Evolutionary conservation across 2,113 vertebrate species (phyloP), one percentile per base, ranked within the genome.

Genomic region (Gavia stellata): DNA sequence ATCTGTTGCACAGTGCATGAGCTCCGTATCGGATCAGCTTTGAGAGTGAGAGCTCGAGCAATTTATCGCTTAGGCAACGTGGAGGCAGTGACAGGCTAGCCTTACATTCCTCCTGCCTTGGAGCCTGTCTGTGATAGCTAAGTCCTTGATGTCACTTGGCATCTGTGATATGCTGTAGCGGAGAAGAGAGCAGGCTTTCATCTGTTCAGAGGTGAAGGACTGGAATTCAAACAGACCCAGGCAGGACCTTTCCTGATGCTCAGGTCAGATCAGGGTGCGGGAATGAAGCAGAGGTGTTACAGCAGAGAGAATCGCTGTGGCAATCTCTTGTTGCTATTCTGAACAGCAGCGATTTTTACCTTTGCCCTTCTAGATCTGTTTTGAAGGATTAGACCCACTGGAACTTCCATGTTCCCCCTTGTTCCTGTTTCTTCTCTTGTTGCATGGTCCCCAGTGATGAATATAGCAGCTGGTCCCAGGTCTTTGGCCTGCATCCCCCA

Each of bases 191-290:
- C n/a, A 1, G 4, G 14, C n/a, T 59, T 33, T 52, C 45, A 8
- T 58, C 45, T 71, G 50, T 7, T 72, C 52, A 6, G 47, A 66
- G 36, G 34, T 26, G 28, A 68, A 72, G 86, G 49, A 5, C 44
- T 38, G 20, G 4, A 44, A 29, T 6, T 49, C 49, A 63, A 45
- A 20, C 36, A 31, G 73, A 67, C 24, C 24, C 58, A 65, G 83
- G 49, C 62, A 23, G 72, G 67, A 55, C n/a, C 63, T 78, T 59
- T 50, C 29, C n/a, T 36, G 74, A 28, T 34, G 72, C 31, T 28
- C 29, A 21, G 73, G 49, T 53, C 47, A 25, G 91, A 53, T 24
- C 1, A 0, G 2, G 34, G 71, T 25, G 1, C 2, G 1, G 53
- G 44, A 53, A 29, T 31, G 59, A 58, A 71, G 49, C 42, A 21